These are phyloP conservation scores for Rapana venosa DNA, from an alignment of 2,888 invertebrate genomes.

Conservation along the genomic window DNA sequence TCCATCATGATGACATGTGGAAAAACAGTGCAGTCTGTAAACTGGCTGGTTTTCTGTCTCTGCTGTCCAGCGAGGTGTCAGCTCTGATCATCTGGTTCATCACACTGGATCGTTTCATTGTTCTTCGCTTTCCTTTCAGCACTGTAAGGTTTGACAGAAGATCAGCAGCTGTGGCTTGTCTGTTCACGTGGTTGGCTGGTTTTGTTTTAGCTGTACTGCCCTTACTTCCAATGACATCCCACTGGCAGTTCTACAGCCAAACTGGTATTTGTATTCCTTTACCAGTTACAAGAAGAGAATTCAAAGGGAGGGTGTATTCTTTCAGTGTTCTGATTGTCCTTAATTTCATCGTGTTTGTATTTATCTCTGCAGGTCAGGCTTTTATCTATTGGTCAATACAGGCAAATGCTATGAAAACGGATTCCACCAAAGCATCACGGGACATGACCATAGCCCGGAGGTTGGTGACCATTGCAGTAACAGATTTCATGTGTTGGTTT, in stretches of 20 bases:
- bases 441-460: conserved; percentile 19
- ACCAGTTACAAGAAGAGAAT: conserved; percentile 72
- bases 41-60: conserved; percentile 58
- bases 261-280: conserved; percentile 75
- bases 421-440: background rate
- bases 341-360: conserved; percentile 70
- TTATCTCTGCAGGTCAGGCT: conserved; percentile 72
- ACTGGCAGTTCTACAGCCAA: conserved; percentile 66
- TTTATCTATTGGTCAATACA: conserved; percentile 69
- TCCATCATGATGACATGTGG: conserved; percentile 60
- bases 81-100: conserved; percentile 83
- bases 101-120: conserved; percentile 83
- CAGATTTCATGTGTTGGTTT: conserved; percentile 31
- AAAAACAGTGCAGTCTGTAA: conserved; percentile 54
- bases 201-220: conserved; percentile 68
- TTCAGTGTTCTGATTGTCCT: conserved; percentile 72
- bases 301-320: conserved; percentile 76
- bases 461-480: background rate
- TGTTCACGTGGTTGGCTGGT: conserved; percentile 64
- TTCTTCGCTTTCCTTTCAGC: conserved; percentile 82
- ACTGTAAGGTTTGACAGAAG: conserved; percentile 57
- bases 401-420: background rate
- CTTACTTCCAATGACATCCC: conserved; percentile 56
- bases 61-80: conserved; percentile 82
- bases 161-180: conserved; percentile 58